Conservation (phyloP, 2,888 invertebrate genomes). For the Lapara coniferarum region DNA sequence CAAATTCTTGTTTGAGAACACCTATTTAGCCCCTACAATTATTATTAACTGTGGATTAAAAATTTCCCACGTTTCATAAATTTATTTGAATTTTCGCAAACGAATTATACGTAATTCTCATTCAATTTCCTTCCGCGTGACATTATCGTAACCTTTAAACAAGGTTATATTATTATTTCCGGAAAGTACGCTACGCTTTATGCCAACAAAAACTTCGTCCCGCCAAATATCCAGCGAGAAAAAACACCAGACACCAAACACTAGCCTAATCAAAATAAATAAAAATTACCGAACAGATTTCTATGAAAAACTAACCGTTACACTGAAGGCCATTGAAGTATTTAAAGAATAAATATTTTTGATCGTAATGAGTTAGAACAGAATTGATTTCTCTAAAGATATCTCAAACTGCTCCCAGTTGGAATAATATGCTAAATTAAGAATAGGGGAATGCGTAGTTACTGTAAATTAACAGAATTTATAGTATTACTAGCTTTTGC, state of each 20-base stretch:
- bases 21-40: no score
- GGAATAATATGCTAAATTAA: slow-evolving; percentile 1
- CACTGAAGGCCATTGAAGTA: slow-evolving; percentile 5
- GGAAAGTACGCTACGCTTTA: neutral
- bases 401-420: slow-evolving; percentile 7
- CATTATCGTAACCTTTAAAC: no score
- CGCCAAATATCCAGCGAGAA: neutral
- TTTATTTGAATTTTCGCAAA: no score
- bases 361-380: slow-evolving; percentile 6
- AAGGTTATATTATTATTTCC: neutral
- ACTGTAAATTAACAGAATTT: neutral
- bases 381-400: slow-evolving; percentile 18
- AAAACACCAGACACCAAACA: neutral
- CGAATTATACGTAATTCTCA: no score
- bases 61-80: no score
- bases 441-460: neutral
- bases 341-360: slow-evolving; percentile 20
- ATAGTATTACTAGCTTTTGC: neutral
- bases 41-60: no score
- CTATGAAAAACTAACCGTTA: slow-evolving; percentile 1
- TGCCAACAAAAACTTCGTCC: neutral
- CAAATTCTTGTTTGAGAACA: no score
- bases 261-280: neutral
- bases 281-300: neutral
- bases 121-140: neutral